Evolutionary conservation across 1,140 invertebrate genomes (phyloP), one percentile per base, ranked within the genome.

Genomic region (Trichonephila clavata): DNA sequence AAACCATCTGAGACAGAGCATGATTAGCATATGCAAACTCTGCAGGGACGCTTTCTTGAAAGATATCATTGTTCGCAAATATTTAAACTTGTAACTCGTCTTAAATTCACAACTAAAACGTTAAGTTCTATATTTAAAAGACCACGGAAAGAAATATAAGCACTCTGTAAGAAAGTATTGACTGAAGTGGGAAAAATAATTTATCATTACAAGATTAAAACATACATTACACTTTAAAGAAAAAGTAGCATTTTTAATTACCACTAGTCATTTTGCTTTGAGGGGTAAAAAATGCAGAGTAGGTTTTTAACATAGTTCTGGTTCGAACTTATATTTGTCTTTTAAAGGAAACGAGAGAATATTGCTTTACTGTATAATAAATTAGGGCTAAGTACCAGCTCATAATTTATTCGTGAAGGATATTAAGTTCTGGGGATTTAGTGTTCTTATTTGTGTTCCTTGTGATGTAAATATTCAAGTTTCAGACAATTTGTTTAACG

Each of bases 381-480:
- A 77, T 77, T 77, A 77, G 27, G 6, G 4, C 71, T 77, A 77
- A 77, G 71, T 77, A 77, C 71, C 27, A 18, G 32, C 71, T 77
- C 71, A 77, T 77, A 77, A 32, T 77, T 77, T 32, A 77, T 77
- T 77, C 71, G 27, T 20, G 27, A 18, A 18, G 32, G 14, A 77
- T 77, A 77, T 77, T 77, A 77, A 77, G 71, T 39, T 77, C 71
- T 7, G 27, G 16, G 71, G 27, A 77, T 77, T 39, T 77, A 77
- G 71, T 77, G 27, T 39, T 32, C 71, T 77, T 27, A 32, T 77
- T 77, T 77, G 71, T 68, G 16, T 6, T 77, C 14, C n/a, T 8
- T 39, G 3, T 20, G 27, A 20, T 77, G 71, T 39, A 20, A 77
- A 20, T 77, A 39, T 77, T 24, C 65, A 39, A 20, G 61, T 63